Evolutionary conservation across 2,797 vertebrate genomes (phyloP).

Genomic region (Dryobates pubescens): DNA sequence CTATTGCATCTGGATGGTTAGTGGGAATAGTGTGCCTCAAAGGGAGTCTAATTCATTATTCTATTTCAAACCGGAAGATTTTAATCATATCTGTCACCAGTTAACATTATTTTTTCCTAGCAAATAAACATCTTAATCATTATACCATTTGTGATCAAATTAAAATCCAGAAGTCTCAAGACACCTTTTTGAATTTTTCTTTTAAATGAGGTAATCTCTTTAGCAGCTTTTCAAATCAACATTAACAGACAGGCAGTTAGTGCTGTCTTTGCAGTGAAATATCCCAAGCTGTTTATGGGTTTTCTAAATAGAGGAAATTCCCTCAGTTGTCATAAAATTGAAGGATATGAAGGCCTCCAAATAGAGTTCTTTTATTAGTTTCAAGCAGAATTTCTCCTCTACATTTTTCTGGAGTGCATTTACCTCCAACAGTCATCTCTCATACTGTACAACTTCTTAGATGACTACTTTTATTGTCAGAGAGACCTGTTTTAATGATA

Average conservation of each 20-base stretch:
- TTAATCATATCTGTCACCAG: neutral
- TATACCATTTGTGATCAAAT: neutral
- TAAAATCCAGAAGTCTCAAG: neutral
- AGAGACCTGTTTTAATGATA: neutral
- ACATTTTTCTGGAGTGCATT: neutral
- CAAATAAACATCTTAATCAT: neutral
- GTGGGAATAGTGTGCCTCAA: neutral
- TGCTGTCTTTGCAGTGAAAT: neutral
- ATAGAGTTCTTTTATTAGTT: neutral
- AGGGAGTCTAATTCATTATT: neutral
- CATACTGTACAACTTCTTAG: neutral
- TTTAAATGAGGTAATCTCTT: neutral
- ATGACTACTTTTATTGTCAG: neutral
- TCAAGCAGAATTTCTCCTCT: neutral
- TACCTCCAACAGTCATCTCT: neutral
- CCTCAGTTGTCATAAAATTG: accelerated
- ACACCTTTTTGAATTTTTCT: neutral
- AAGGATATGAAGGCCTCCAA: neutral
- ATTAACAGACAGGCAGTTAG: neutral
- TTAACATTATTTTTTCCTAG: neutral
- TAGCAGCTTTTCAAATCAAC: neutral
- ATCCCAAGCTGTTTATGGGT: neutral
- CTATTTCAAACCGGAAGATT: neutral
- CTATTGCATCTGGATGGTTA: neutral
- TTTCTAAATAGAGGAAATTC: neutral